Evolutionary conservation across 2,888 invertebrate genomes (phyloP).

Genomic region (Baronia brevicornis): DNA sequence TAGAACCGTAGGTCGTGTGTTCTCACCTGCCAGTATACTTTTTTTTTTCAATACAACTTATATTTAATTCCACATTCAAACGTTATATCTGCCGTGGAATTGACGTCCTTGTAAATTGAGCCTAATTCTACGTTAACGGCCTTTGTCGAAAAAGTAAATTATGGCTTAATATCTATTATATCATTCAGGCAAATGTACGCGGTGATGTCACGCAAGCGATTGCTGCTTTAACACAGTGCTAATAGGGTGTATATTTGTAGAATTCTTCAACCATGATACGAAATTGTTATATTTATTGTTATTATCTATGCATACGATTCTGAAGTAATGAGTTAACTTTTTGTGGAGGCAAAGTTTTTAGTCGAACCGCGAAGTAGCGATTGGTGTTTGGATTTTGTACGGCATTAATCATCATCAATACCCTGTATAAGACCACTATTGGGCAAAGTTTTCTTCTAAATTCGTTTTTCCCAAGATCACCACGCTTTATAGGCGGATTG

Average conservation of each 20-base stretch:
- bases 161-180: constrained; percentile 14
- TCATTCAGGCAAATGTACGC: constrained; percentile 9
- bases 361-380: constrained; percentile 4
- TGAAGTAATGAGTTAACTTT: constrained; percentile 13
- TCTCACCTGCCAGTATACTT: too few relatives aligned
- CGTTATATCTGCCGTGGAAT: constrained; percentile 2
- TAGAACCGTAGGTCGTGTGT: too few relatives aligned
- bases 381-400: too few relatives aligned
- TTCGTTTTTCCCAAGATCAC: too few relatives aligned
- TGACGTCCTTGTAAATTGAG: constrained; percentile 11
- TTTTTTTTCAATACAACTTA: constrained; percentile 1
- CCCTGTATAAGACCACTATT: too few relatives aligned
- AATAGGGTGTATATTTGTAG: constrained; percentile 2
- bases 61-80: constrained; percentile 5
- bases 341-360: constrained; percentile 10
- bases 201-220: background rate
- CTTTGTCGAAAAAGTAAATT: constrained; percentile 15
- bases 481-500: too few relatives aligned
- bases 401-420: too few relatives aligned
- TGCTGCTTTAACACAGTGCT: background rate
- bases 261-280: background rate
- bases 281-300: background rate
- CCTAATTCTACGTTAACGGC: constrained; percentile 11
- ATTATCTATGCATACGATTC: constrained; percentile 12
- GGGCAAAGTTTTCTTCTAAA: too few relatives aligned